Conservation (phyloP, 2,888 invertebrate genomes). For the Erebia aethiops region DNA sequence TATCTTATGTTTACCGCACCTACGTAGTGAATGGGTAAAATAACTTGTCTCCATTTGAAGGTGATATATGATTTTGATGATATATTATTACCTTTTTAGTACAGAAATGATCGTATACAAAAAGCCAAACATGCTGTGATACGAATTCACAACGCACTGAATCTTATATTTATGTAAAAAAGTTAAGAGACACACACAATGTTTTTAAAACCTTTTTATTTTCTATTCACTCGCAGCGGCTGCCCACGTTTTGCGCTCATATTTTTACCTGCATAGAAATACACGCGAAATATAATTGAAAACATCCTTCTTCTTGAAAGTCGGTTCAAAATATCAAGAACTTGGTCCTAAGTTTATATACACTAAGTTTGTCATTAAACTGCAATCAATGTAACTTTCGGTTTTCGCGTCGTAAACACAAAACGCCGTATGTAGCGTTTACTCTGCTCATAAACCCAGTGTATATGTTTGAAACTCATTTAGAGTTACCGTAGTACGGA, state of each 20-base stretch:
- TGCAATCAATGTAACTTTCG: constrained; percentile 13
- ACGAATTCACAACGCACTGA: too few relatives aligned
- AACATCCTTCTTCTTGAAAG: background rate
- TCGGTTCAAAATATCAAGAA: background rate
- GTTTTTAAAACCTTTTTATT: too few relatives aligned
- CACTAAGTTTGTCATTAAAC: constrained; percentile 13
- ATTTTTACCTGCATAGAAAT: too few relatives aligned
- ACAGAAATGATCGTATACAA: background rate
- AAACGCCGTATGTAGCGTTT: constrained; percentile 9
- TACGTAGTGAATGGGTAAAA: constrained; percentile 10
- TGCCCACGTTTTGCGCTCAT: too few relatives aligned
- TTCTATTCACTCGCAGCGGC: too few relatives aligned
- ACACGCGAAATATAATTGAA: too few relatives aligned
- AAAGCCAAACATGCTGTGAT: too few relatives aligned
- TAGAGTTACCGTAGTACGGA: constrained; percentile 18
- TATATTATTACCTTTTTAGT: background rate
- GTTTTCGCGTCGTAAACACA: constrained; percentile 18
- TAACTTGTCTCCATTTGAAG: background rate
- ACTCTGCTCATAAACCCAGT: constrained; percentile 17
- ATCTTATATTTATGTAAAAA: too few relatives aligned
- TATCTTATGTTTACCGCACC: constrained; percentile 16
- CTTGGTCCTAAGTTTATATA: background rate
- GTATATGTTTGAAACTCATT: constrained; percentile 26
- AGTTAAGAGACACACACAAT: too few relatives aligned
- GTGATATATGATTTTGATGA: constrained; percentile 11